Evolutionary conservation across 2,888 invertebrate species (phyloP).

Genomic region (Eledona agricola): DNA sequence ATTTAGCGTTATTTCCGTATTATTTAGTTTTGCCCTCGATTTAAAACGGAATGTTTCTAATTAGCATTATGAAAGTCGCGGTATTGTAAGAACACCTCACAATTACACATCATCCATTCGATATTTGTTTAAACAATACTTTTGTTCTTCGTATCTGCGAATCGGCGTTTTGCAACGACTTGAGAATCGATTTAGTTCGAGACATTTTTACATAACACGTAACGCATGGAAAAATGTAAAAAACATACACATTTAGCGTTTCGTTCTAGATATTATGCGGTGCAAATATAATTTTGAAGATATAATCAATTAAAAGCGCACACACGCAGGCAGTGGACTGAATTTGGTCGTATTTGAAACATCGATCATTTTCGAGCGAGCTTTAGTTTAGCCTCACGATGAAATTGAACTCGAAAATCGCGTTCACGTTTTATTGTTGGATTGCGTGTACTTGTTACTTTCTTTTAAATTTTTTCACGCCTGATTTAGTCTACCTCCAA

Average conservation of each 20-base stretch:
- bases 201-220: too few species aligned
- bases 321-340: too few species aligned
- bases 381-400: too few species aligned
- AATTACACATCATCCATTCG: constrained; percentile 24
- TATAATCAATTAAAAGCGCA: constrained; percentile 30
- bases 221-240: too few species aligned
- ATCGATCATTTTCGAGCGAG: too few species aligned
- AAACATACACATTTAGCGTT: too few species aligned
- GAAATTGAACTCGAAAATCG: too few species aligned
- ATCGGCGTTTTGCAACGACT: constrained; percentile 27
- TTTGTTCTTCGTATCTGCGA: constrained; percentile 30
- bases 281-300: constrained; percentile 21
- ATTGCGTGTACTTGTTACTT: constrained; percentile 1
- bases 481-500: too few species aligned
- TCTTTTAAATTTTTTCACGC: constrained; percentile 8
- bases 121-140: constrained; percentile 28
- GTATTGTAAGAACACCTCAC: constrained; percentile 22
- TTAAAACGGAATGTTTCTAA: constrained; percentile 10
- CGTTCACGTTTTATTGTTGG: not conserved
- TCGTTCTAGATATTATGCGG: constrained; percentile 34
- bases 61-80: constrained; percentile 19
- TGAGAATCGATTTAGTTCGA: too few species aligned
- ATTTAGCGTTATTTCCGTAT: constrained; percentile 12
- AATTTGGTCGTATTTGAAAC: too few species aligned
- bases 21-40: constrained; percentile 15